phyloP scores from a whole-genome alignment of 2,888 invertebrate genomes.

The Leuctra nigra region DNA sequence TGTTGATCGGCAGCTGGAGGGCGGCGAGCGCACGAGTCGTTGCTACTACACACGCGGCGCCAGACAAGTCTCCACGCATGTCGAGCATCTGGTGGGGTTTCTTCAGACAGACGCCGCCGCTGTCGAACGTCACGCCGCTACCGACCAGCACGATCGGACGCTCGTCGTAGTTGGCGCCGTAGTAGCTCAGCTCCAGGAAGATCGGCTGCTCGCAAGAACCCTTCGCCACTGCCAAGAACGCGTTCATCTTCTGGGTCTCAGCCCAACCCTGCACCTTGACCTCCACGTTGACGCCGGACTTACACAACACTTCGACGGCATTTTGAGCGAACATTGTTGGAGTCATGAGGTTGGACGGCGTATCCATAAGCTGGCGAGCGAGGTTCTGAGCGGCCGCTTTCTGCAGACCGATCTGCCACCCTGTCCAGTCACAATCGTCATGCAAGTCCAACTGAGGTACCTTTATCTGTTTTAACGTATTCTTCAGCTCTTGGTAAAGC shows the following conservation, averaged over 20 bases:
- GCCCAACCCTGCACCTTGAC: constrained; percentile 56
- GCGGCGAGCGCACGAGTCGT: constrained; percentile 50
- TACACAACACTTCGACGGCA: constrained; percentile 39
- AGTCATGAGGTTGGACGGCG: constrained; percentile 72
- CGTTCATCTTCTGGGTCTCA: constrained; percentile 56
- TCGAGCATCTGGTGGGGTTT: constrained; percentile 55
- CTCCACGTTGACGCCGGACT: constrained; percentile 43
- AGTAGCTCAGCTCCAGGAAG: constrained; percentile 58
- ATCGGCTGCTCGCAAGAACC: constrained; percentile 57
- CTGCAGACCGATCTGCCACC: constrained; percentile 64
- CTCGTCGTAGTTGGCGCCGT: constrained; percentile 38
- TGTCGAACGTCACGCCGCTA: constrained; percentile 58
- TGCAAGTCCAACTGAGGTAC: constrained; percentile 48
- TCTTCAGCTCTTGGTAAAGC: constrained; percentile 62
- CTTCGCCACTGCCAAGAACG: constrained; percentile 56
- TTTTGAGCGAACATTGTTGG: constrained; percentile 64
- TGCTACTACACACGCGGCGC: constrained; percentile 57
- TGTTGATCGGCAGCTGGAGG: constrained; percentile 49
- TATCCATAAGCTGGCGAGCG: constrained; percentile 67
- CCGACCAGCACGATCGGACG: constrained; percentile 60
- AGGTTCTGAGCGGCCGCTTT: constrained; percentile 77
- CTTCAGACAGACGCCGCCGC: constrained; percentile 69
- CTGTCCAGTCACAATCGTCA: constrained; percentile 58
- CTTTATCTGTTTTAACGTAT: constrained; percentile 36
- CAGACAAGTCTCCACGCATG: constrained; percentile 69